phyloP scores from a whole-genome alignment of 2,113 vertebrate genomes.

The Antidorcas marsupialis region DNA sequence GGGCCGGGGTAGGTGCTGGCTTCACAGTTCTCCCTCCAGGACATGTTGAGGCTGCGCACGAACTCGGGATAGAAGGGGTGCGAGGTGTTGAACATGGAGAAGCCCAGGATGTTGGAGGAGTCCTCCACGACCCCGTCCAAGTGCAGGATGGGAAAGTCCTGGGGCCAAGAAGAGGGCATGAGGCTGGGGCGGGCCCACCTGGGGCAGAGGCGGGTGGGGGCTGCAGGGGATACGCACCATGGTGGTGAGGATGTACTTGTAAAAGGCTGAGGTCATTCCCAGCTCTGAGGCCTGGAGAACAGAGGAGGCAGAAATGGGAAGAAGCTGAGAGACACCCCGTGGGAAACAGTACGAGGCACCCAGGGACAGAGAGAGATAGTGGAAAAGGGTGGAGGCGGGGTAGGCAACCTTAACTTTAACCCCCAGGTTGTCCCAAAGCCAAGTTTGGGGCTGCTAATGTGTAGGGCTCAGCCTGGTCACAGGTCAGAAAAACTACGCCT shows the following conservation, averaged over 20 bases:
- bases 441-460: not conserved
- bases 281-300: slow-evolving; percentile 86
- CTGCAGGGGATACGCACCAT: slow-evolving; percentile 84
- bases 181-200: not conserved
- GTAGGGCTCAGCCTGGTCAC: not conserved
- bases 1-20: slow-evolving; percentile 88
- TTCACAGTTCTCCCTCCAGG: slow-evolving; percentile 94
- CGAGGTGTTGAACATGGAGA: slow-evolving; percentile 94
- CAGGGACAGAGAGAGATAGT: not conserved
- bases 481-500: not conserved
- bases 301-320: not conserved
- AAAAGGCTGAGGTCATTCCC: slow-evolving; percentile 93
- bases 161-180: not conserved
- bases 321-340: not conserved
- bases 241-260: slow-evolving; percentile 95
- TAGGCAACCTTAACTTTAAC: not conserved
- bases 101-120: slow-evolving; percentile 91
- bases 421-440: not conserved
- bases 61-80: slow-evolving; percentile 95
- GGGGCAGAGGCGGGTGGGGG: not conserved
- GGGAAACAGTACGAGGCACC: not conserved
- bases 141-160: slow-evolving; percentile 93
- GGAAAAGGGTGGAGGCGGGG: not conserved
- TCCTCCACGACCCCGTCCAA: slow-evolving; percentile 91
- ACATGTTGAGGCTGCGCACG: slow-evolving; percentile 93